These are phyloP conservation scores for Tuta absoluta DNA, from an alignment of 2,888 invertebrate genomes.

Conservation along the genomic window DNA sequence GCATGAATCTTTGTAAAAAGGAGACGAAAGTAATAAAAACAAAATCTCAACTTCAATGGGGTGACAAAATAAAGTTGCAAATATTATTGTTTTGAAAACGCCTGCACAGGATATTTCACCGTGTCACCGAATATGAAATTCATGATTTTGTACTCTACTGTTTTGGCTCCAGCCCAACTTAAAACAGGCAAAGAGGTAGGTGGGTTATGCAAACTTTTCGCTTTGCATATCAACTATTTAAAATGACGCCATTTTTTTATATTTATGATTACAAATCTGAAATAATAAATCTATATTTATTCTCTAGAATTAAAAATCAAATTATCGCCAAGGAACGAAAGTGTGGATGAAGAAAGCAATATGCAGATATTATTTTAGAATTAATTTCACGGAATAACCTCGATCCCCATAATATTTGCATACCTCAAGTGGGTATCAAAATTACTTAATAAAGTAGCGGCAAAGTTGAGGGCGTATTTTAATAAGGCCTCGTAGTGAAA, in stretches of 20 bases:
- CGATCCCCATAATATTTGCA: conserved; percentile 21
- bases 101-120: conserved; percentile 22
- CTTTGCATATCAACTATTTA: conserved; percentile 16
- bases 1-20: too few species aligned
- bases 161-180: conserved; percentile 21
- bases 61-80: conserved; percentile 11
- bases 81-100: conserved; percentile 19
- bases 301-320: too few species aligned
- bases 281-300: too few species aligned
- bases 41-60: not conserved
- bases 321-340: too few species aligned
- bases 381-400: conserved; percentile 2
- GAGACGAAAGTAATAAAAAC: not conserved
- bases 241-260: not conserved
- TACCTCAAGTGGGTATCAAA: conserved; percentile 29
- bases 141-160: conserved; percentile 23
- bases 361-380: too few species aligned
- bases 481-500: conserved; percentile 60
- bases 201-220: conserved; percentile 19
- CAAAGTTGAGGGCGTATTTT: conserved; percentile 59
- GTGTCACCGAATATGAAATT: conserved; percentile 25
- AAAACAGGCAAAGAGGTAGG: conserved; percentile 21
- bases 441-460: conserved; percentile 48
- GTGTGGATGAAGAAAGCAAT: too few species aligned
- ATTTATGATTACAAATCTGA: too few species aligned